Evolutionary conservation across 2,888 invertebrate genomes (phyloP).

Genomic region (Limnephilus auricula): DNA sequence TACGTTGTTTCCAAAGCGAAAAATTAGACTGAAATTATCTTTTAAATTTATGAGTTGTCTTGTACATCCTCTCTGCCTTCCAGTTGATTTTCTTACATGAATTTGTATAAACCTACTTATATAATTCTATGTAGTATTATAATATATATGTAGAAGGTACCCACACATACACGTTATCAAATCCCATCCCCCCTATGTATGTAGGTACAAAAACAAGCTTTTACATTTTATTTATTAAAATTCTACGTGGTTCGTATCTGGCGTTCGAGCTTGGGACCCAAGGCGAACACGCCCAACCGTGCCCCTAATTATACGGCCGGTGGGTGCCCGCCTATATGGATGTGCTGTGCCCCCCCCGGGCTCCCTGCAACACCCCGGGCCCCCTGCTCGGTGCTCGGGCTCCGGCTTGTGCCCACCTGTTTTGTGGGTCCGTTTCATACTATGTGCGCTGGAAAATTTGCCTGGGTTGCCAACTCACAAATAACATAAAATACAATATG

Average conservation of each 20-base stretch:
- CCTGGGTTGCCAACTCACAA: neutral
- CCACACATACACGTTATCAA: too few species aligned
- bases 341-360: neutral
- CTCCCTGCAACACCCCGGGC: neutral
- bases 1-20: too few species aligned
- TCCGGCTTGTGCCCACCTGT: neutral
- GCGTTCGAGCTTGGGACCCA: neutral
- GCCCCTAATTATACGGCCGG: slow-evolving; percentile 1
- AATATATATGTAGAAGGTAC: neutral
- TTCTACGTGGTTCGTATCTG: neutral
- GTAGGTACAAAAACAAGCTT: neutral
- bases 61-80: too few species aligned
- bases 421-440: neutral
- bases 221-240: neutral
- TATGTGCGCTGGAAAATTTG: neutral
- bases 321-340: neutral
- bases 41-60: too few species aligned
- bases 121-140: too few species aligned
- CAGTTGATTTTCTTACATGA: too few species aligned
- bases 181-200: neutral
- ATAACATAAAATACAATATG: too few species aligned
- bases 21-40: too few species aligned
- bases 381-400: neutral
- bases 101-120: neutral
- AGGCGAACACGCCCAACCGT: neutral